These are phyloP conservation scores for Manis javanica DNA, from an alignment of 2,797 vertebrate species.

Conservation along the genomic window DNA sequence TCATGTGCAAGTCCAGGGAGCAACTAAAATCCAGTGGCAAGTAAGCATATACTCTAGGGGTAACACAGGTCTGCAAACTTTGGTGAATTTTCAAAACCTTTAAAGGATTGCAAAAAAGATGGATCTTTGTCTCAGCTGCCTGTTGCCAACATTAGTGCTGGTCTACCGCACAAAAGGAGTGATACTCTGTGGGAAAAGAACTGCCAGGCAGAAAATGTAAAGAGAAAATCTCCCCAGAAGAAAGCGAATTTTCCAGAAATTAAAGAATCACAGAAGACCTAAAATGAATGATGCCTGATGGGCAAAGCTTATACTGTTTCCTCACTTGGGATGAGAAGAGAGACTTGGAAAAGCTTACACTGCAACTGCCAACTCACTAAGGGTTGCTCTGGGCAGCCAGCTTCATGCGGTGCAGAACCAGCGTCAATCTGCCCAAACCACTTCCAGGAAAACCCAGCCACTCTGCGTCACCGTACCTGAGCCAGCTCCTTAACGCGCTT, in stretches of 20 bases:
- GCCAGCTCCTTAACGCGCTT: slow-evolving; percentile 89
- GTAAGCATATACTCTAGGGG: background rate
- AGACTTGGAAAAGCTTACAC: background rate
- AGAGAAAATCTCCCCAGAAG: slow-evolving; percentile 13
- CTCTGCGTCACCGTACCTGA: slow-evolving; percentile 84
- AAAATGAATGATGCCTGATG: background rate
- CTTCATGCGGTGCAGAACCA: background rate
- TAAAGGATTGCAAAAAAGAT: background rate
- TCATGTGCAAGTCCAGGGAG: background rate
- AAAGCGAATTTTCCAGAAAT: slow-evolving; percentile 34
- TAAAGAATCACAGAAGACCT: background rate
- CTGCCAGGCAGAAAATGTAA: background rate
- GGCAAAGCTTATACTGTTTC: background rate
- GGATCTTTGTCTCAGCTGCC: background rate
- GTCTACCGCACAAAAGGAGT: background rate
- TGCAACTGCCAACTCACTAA: slow-evolving; percentile 19
- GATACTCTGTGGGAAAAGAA: background rate
- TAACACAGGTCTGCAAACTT: background rate
- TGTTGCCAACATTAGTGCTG: background rate
- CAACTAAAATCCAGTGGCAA: background rate
- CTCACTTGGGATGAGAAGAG: background rate
- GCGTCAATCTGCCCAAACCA: slow-evolving; percentile 30
- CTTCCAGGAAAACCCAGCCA: slow-evolving; percentile 53
- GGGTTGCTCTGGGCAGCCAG: background rate
- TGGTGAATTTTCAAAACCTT: background rate